Evolutionary conservation across 1,140 invertebrate species (phyloP).

Genomic region (Bombus consobrinus): DNA sequence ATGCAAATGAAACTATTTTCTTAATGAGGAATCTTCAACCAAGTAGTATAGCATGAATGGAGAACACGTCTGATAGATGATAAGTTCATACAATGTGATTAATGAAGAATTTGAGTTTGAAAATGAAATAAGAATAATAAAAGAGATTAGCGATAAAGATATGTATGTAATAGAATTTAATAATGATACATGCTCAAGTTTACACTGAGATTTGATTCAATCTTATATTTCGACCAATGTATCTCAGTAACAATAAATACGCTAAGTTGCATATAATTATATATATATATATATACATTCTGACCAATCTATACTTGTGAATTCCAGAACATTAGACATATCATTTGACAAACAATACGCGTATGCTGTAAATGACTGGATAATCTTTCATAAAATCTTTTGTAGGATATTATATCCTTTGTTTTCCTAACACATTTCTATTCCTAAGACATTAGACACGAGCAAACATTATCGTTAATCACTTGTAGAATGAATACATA

Average conservation of each 20-base stretch:
- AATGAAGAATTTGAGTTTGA: background rate
- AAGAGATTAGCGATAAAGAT: background rate
- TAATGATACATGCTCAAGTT: background rate
- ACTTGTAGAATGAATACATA: background rate
- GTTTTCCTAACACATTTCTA: background rate
- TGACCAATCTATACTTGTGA: background rate
- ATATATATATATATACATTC: background rate
- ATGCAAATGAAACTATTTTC: background rate
- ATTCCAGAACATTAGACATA: constrained; percentile 2
- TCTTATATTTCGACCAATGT: background rate
- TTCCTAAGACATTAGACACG: background rate
- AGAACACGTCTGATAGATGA: background rate
- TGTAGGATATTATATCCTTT: background rate
- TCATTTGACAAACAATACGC: background rate
- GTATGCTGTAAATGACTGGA: background rate
- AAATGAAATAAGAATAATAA: background rate
- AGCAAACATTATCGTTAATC: background rate
- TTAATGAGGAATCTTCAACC: background rate
- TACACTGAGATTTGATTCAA: background rate
- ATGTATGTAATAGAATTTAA: background rate
- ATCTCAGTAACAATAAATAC: too few relatives aligned
- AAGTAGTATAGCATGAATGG: background rate
- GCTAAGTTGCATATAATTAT: background rate
- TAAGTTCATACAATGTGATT: background rate
- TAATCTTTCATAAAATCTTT: background rate